Evolutionary conservation across 2,797 vertebrate species (phyloP), one percentile per base, ranked within the genome.

Genomic region (Centroberyx gerrardi): DNA sequence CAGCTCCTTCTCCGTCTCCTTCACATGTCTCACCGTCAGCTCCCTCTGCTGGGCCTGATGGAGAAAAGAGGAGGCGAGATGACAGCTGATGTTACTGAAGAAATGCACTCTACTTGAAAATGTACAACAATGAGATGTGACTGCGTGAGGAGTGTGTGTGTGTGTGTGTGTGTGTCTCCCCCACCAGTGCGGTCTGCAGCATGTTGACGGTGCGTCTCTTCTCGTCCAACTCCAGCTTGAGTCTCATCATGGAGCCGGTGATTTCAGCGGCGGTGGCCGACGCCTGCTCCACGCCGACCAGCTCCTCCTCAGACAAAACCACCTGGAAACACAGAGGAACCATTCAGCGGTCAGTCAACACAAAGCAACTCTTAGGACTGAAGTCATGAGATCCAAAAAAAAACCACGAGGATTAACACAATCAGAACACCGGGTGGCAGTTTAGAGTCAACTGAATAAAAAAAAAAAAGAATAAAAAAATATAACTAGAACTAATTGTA

Each of bases 151-250:
- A 48, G 22, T 40, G 17, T 42, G 29, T 40, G 38, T 22, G 56
- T 27, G 27, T 27, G 27, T 40, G 17, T 42, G 29, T 40, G 38
- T 22, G 56, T 27, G 27, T 60, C 14, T 60, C 18, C 28, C 13
- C 5, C 88, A 99, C 98, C 96, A 99, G 92, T 0, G 97, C 97
- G 0, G 93, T 94, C 94, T 98, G 98, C 80, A 99, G 94, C 92
- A 98, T 95, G 74, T 78, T 88, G 81, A 97, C 78, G 0, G 96
- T 95, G 80, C 95, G 95, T 67, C 93, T 96, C 91, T 98, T 98
- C 93, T 99, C 98, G 79, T 98, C 96, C 86, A 98, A 92, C 86
- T 99, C 97, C 91, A 99, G 88, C 82, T 94, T 96, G 83, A 97
- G 93, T 78, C 95, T 96, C 95, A 96, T 93, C 92, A 96, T 93